phyloP scores from a whole-genome alignment of 2,797 vertebrate genomes.

The Eulemur albifrons region DNA sequence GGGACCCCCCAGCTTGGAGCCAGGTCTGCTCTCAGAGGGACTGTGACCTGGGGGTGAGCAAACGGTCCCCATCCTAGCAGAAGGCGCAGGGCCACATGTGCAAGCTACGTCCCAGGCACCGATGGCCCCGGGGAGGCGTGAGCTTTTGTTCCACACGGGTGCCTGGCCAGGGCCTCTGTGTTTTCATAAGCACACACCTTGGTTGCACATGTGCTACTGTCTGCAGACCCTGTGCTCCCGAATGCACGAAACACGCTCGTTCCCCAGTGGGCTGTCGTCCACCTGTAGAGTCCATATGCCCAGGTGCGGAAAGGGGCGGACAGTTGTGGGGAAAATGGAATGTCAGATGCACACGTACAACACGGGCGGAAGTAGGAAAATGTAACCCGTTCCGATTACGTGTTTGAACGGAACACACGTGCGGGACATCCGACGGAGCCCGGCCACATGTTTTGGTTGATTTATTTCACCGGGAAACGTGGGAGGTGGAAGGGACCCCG shows the following conservation, averaged over 20 bases:
- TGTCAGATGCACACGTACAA: rapidly evolving
- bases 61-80: not conserved
- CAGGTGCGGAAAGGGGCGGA: too few relatives aligned
- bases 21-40: rapidly evolving
- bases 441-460: rapidly evolving
- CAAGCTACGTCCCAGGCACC: rapidly evolving
- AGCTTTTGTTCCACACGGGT: rapidly evolving
- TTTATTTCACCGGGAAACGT: not conserved
- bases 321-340: too few relatives aligned
- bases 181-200: not conserved
- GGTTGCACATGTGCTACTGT: not conserved
- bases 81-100: not conserved
- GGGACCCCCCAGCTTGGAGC: rapidly evolving
- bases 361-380: not conserved
- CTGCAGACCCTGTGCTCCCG: rapidly evolving
- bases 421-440: rapidly evolving
- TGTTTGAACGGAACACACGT: not conserved
- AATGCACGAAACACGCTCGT: rapidly evolving
- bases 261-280: not conserved
- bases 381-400: rapidly evolving
- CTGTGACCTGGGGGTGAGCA: rapidly evolving
- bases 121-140: rapidly evolving
- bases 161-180: too few relatives aligned
- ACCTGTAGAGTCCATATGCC: not conserved
- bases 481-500: too few relatives aligned